Base-by-base conservation (phyloP, 2,113 vertebrate species). In the Cynocephalus volans region DNA sequence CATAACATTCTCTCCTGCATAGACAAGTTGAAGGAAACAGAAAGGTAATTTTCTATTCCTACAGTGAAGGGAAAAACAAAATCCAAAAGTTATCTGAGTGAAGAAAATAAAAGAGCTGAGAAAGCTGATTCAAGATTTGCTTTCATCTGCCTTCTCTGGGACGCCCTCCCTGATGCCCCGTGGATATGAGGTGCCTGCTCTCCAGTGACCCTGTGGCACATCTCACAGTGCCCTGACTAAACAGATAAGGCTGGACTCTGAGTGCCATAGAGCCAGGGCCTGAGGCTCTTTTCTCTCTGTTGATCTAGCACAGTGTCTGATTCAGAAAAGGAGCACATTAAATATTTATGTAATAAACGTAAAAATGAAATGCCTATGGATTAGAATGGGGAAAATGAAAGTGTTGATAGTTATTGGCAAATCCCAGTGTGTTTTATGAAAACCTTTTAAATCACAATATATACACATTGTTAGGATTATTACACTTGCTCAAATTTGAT, bases 401-500 rank as follows among this genome's bases (percentile, higher is more conserved):
- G 26, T 28, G 14, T 60, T 14, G 13, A 33, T 54, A 70, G 8
- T 82, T 70, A 50, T 8, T 56, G 58, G 41, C 8, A 88, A 95
- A 96, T 84, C 24, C 12, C 28, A 19, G 26, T 24, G 26, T 79
- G 23, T 41, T 41, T 98, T 90, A 72, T 18, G 18, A 98, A 98
- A 98, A 67, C 36, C 80, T 97, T 96, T 98, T 10, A 31, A 97
- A 84, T 64, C 72, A 88, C 95, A 98, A 96, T 83, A 89, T 97
- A 96, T 96, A 81, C 86, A 94, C 95, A 96, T 97, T 98, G 83
- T 93, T 92, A 94, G 95, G 96, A 98, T 98, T 98, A 98, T 98
- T 93, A 96, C 48, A 95, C 86, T 82, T 48, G 85, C 95, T 98
- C 95, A 98, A 98, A 97, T 98, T 98, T 98, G 90, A 98, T 98